Evolutionary conservation across 2,113 vertebrate genomes (phyloP).

Genomic region (Polypterus bichir): DNA sequence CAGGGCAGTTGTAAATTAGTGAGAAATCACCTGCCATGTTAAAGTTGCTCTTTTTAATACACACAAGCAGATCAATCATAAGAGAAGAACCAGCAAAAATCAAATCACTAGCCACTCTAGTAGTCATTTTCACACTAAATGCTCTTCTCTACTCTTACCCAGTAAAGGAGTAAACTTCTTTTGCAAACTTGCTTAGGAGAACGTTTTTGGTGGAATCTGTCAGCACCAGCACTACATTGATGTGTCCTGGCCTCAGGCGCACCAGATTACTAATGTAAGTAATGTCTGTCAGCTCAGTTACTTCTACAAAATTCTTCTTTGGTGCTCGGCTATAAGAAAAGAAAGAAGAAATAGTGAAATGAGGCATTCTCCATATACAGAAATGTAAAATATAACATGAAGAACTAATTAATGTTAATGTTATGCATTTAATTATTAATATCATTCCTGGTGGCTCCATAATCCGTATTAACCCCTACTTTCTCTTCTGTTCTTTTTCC

Average conservation of each 20-base stretch:
- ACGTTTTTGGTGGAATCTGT: conserved; percentile 74
- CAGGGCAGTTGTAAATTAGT: no score
- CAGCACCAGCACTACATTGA: conserved; percentile 93
- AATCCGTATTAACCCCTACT: no score
- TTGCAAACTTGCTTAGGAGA: conserved; percentile 87
- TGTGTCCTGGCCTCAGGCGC: conserved; percentile 81
- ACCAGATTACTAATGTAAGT: conserved; percentile 91
- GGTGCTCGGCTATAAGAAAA: conserved; percentile 54
- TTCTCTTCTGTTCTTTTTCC: no score
- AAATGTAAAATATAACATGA: neutral
- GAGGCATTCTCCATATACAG: neutral
- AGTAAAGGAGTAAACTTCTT: conserved; percentile 89
- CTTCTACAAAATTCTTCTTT: conserved; percentile 88
- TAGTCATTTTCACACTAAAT: no score
- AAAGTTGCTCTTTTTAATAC: no score
- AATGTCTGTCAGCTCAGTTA: conserved; percentile 85
- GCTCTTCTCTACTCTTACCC: conserved; percentile 47
- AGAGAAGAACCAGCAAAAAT: no score
- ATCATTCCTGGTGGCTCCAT: no score
- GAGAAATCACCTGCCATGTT: no score
- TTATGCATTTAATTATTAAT: no score
- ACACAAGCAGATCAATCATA: no score
- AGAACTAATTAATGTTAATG: neutral
- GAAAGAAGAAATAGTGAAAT: neutral
- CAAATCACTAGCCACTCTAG: no score